Evolutionary conservation across 2,888 invertebrate genomes (phyloP).

Genomic region (Byasa hedistus): DNA sequence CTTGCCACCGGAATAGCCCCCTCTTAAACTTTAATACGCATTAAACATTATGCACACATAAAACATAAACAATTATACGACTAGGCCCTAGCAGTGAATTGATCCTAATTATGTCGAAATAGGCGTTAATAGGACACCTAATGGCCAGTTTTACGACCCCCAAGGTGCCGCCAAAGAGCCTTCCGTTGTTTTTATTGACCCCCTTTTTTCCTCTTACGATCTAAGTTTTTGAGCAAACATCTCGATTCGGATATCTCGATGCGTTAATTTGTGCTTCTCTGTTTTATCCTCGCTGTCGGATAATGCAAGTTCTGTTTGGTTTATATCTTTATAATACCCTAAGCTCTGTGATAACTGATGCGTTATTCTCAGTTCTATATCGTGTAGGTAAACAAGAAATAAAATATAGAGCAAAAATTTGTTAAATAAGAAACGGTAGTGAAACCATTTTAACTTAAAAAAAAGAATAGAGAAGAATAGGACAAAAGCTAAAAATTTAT

Average conservation of each 20-base stretch:
- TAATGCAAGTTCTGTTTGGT: conserved; percentile 28
- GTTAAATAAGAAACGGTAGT: too few species aligned
- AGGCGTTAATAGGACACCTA: conserved; percentile 78
- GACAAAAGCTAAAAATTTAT: background rate
- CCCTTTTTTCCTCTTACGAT: conserved; percentile 54
- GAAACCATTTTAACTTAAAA: too few species aligned
- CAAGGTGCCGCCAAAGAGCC: conserved; percentile 67
- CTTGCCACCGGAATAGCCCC: conserved; percentile 22
- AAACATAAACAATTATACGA: conserved; percentile 70
- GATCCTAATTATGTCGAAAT: conserved; percentile 78
- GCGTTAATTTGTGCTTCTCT: conserved; percentile 49
- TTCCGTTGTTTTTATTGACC: conserved; percentile 71
- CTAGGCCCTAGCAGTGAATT: conserved; percentile 60
- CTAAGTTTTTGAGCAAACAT: conserved; percentile 75
- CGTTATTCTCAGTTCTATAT: background rate
- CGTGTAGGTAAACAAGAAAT: background rate
- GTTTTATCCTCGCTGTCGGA: conserved; percentile 30
- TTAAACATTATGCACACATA: conserved; percentile 48
- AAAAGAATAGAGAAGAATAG: too few species aligned
- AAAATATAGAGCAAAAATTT: too few species aligned
- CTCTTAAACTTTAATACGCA: conserved; percentile 32
- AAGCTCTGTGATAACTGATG: conserved; percentile 17
- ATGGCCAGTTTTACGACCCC: conserved; percentile 69
- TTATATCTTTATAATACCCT: conserved; percentile 18
- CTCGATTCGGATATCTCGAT: conserved; percentile 36